Conservation (phyloP, 2,888 invertebrate genomes). For the Nephrocerus scutellatus region DNA sequence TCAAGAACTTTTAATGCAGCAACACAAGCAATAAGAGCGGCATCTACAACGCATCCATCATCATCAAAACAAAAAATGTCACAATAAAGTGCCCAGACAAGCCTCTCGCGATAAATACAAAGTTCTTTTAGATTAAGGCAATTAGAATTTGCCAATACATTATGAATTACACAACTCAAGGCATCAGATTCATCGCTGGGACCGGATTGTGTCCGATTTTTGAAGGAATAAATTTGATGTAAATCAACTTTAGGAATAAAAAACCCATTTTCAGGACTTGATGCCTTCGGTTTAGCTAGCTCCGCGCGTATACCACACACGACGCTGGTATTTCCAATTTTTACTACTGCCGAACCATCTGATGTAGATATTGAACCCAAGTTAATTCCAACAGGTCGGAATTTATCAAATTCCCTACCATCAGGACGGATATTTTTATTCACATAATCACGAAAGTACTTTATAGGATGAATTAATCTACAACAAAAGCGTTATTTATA, state of each 20-base stretch:
- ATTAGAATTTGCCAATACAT: constrained; percentile 8
- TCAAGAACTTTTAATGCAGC: constrained; percentile 9
- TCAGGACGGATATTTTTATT: constrained; percentile 11
- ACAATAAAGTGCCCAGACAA: constrained; percentile 12
- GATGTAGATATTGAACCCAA: constrained; percentile 8
- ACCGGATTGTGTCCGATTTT: not conserved
- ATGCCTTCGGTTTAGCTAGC: constrained; percentile 10
- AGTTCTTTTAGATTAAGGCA: constrained; percentile 14
- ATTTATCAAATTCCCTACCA: constrained; percentile 13
- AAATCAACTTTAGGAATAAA: constrained; percentile 14
- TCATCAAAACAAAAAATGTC: constrained; percentile 15
- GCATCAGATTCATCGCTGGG: constrained; percentile 8
- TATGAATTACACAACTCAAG: constrained; percentile 8
- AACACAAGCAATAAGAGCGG: constrained; percentile 13
- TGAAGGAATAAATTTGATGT: too few relatives aligned
- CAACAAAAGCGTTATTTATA: too few relatives aligned
- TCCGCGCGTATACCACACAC: constrained; percentile 16
- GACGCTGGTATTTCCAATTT: constrained; percentile 15
- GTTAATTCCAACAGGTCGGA: constrained; percentile 10
- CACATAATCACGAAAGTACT: constrained; percentile 13
- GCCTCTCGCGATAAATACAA: constrained; percentile 9
- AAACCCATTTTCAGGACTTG: constrained; percentile 5
- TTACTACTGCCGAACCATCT: constrained; percentile 11
- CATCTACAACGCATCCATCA: constrained; percentile 14
- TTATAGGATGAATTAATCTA: constrained; percentile 13